These are phyloP conservation scores for Sciaenops ocellatus DNA, from an alignment of 2,797 vertebrate genomes.

Conservation along the genomic window DNA sequence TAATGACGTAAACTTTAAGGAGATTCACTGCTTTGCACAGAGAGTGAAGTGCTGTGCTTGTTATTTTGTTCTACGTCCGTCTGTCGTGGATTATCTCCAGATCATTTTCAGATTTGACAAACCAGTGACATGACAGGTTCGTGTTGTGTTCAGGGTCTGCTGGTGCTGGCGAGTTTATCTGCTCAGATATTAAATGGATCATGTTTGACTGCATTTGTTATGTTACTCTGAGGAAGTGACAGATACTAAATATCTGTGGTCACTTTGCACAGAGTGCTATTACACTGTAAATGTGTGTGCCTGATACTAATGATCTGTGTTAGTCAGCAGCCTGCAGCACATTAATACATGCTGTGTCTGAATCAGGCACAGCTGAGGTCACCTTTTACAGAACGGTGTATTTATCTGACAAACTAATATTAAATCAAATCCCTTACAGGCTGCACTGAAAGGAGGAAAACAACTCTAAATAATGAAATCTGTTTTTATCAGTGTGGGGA, in stretches of 20 bases:
- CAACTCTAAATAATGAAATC: slow-evolving; percentile 14
- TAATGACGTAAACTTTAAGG: neutral
- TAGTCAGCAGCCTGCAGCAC: slow-evolving; percentile 62
- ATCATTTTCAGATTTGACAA: slow-evolving; percentile 34
- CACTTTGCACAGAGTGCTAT: slow-evolving; percentile 31
- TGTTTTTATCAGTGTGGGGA: slow-evolving; percentile 19
- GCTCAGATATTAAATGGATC: neutral
- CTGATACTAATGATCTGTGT: slow-evolving; percentile 40
- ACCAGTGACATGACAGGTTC: slow-evolving; percentile 4
- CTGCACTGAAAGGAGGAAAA: slow-evolving; percentile 6
- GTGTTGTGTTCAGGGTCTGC: slow-evolving; percentile 15
- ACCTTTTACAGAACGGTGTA: slow-evolving; percentile 9
- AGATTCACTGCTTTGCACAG: neutral
- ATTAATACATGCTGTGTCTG: slow-evolving; percentile 27
- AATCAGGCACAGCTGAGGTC: slow-evolving; percentile 40
- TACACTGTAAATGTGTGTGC: slow-evolving; percentile 24
- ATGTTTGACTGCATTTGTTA: neutral
- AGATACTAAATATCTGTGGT: neutral
- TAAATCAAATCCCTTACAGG: slow-evolving; percentile 8
- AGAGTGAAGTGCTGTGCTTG: neutral
- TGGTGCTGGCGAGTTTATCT: neutral
- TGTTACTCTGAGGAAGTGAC: slow-evolving; percentile 26
- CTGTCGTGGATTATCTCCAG: slow-evolving; percentile 39
- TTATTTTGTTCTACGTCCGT: slow-evolving; percentile 1
- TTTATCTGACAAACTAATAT: slow-evolving; percentile 24